Conservation (phyloP, 2,888 invertebrate genomes). For the Orchestes rusci region DNA sequence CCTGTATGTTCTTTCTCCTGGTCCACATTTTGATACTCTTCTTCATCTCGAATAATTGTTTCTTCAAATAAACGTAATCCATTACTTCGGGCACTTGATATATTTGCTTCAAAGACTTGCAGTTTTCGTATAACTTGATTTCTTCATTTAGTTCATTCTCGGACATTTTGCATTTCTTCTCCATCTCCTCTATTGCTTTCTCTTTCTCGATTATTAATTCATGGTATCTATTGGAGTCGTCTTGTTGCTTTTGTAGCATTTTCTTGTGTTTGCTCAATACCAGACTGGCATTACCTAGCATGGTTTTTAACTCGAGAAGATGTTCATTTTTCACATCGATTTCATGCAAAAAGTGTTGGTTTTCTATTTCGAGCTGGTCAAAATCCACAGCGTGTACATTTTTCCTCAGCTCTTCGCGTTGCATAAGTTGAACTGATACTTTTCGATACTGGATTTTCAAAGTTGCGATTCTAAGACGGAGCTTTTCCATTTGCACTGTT, state of each 20-base stretch:
- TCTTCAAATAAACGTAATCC: constrained; percentile 51
- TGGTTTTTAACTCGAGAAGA: constrained; percentile 50
- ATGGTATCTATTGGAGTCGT: constrained; percentile 43
- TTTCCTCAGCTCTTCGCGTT: constrained; percentile 53
- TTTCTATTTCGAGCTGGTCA: constrained; percentile 56
- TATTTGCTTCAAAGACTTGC: constrained; percentile 39
- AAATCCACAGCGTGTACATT: constrained; percentile 56
- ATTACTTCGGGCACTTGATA: constrained; percentile 48
- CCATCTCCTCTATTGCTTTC: constrained; percentile 42
- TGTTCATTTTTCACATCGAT: constrained; percentile 52
- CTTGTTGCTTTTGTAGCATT: constrained; percentile 48
- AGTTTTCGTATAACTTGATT: constrained; percentile 34
- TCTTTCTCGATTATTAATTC: constrained; percentile 43
- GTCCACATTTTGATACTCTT: constrained; percentile 34
- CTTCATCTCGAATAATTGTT: constrained; percentile 36
- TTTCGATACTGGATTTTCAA: constrained; percentile 50
- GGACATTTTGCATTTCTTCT: constrained; percentile 43
- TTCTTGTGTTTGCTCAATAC: constrained; percentile 52
- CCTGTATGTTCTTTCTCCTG: constrained; percentile 33
- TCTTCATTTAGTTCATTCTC: constrained; percentile 43
- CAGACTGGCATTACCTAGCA: constrained; percentile 51
- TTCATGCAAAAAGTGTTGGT: constrained; percentile 45
- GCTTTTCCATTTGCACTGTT: constrained; percentile 51
- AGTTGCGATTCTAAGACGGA: constrained; percentile 52
- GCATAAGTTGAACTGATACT: constrained; percentile 48